A percentile compares a stretch with the other conserved stretches of the same genome.
Evolutionary conservation across 2,888 invertebrate species (phyloP).

Genomic region (Lissonota sp.): DNA sequence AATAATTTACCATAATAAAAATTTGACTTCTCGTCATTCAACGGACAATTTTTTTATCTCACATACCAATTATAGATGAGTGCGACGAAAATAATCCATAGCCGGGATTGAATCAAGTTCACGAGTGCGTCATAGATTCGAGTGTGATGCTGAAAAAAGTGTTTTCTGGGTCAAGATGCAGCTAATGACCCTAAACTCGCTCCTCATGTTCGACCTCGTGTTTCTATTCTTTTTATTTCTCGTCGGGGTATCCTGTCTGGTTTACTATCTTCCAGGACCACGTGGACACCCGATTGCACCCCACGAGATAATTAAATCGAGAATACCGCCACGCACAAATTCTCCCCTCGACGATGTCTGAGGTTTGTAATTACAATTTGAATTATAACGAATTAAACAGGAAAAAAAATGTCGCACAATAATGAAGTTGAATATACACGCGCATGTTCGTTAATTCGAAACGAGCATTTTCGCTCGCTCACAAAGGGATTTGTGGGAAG

Average conservation of each 20-base stretch:
- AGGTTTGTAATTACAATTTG: slow-evolving; percentile 71
- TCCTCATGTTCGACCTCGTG: slow-evolving; percentile 95
- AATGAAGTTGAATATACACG: too few species aligned
- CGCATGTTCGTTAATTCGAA: too few species aligned
- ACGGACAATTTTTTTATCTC: background rate
- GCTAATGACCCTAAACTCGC: slow-evolving; percentile 93
- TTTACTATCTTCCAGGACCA: slow-evolving; percentile 91
- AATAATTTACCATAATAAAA: too few species aligned
- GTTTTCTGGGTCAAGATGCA: slow-evolving; percentile 86
- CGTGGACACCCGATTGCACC: slow-evolving; percentile 83
- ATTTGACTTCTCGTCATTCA: background rate
- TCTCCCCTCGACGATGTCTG: slow-evolving; percentile 82
- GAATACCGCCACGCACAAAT: slow-evolving; percentile 76
- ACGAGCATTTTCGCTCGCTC: too few species aligned
- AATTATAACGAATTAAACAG: too few species aligned
- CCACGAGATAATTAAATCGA: slow-evolving; percentile 81
- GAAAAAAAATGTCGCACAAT: too few species aligned
- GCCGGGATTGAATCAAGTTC: slow-evolving; percentile 25
- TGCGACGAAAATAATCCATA: slow-evolving; percentile 21
- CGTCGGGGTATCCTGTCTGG: slow-evolving; percentile 92
- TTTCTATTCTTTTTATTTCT: slow-evolving; percentile 94
- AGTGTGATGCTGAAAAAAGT: slow-evolving; percentile 79
- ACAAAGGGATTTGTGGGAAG: too few species aligned
- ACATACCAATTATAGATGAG: slow-evolving; percentile 1
- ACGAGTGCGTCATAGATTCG: slow-evolving; percentile 57